Percentiles rank a stretch among this genome's conserved stretches.
phyloP scores from a whole-genome alignment of 2,113 vertebrate species.

The Apistogramma diplotaenia region DNA sequence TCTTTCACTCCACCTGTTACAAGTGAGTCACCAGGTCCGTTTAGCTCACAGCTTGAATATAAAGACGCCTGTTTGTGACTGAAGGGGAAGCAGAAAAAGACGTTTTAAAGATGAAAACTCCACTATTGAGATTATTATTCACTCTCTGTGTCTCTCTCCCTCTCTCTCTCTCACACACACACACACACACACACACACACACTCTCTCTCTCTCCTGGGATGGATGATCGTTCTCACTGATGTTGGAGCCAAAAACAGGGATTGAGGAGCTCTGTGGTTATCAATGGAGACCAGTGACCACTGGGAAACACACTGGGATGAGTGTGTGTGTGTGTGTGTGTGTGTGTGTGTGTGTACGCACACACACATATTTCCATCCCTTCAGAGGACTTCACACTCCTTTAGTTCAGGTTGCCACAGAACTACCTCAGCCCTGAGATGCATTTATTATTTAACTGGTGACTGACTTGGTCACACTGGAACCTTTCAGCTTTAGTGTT shows the following conservation, averaged over 20 bases:
- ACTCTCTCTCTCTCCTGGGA: neutral
- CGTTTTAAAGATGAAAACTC: neutral
- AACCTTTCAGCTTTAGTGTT: no score
- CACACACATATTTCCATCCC: no score
- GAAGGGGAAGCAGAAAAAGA: neutral
- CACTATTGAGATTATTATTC: neutral
- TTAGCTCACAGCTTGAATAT: neutral
- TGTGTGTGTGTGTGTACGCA: slow-evolving; percentile 24
- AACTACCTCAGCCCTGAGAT: no score
- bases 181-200: neutral
- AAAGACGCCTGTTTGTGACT: neutral
- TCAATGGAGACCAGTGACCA: neutral
- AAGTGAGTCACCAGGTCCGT: neutral
- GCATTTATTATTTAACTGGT: no score
- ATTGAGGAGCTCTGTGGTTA: neutral
- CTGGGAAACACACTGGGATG: neutral
- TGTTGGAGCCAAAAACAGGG: neutral
- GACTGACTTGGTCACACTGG: no score
- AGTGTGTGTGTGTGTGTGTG: neutral
- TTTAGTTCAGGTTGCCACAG: no score
- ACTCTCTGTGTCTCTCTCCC: no score
- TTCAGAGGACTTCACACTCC: neutral
- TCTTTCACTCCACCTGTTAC: neutral
- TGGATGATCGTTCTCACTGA: neutral
- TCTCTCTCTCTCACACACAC: neutral